Conservation (phyloP, 2,888 invertebrate genomes). For the Pachymerium ferrugineum region DNA sequence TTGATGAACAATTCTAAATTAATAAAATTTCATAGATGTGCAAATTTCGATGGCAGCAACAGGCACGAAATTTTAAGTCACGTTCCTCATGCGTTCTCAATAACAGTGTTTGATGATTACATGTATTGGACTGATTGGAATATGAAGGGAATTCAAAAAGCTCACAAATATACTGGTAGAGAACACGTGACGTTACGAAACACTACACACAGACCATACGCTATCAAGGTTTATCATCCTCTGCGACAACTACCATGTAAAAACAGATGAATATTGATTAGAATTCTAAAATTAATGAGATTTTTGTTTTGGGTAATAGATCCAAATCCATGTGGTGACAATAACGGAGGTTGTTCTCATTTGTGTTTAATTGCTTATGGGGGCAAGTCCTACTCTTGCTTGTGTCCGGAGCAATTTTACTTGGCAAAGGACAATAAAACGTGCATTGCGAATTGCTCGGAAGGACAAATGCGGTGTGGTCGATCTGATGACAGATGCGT, state of each 20-base stretch:
- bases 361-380: slow-evolving; percentile 82
- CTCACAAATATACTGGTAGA: slow-evolving; percentile 78
- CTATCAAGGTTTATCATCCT: slow-evolving; percentile 86
- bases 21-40: slow-evolving; percentile 54
- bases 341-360: slow-evolving; percentile 95
- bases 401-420: slow-evolving; percentile 92
- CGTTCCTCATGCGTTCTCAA: slow-evolving; percentile 93
- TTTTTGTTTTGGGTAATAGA: slow-evolving; percentile 43
- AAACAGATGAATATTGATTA: not conserved
- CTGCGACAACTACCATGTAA: slow-evolving; percentile 68
- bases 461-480: slow-evolving; percentile 73
- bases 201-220: slow-evolving; percentile 91
- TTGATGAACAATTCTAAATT: too few species aligned
- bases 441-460: slow-evolving; percentile 90
- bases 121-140: slow-evolving; percentile 99
- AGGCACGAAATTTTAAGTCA: slow-evolving; percentile 66
- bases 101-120: slow-evolving; percentile 87
- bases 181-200: slow-evolving; percentile 70
- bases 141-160: slow-evolving; percentile 79
- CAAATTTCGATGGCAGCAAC: slow-evolving; percentile 85
- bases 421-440: slow-evolving; percentile 71
- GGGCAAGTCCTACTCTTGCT: slow-evolving; percentile 67
- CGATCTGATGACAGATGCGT: slow-evolving; percentile 62
- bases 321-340: slow-evolving; percentile 79
- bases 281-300: not conserved